Percentiles rank a stretch among this genome's conserved stretches.
phyloP scores from a whole-genome alignment of 2,888 invertebrate genomes.

The Apocheima hispidaria region DNA sequence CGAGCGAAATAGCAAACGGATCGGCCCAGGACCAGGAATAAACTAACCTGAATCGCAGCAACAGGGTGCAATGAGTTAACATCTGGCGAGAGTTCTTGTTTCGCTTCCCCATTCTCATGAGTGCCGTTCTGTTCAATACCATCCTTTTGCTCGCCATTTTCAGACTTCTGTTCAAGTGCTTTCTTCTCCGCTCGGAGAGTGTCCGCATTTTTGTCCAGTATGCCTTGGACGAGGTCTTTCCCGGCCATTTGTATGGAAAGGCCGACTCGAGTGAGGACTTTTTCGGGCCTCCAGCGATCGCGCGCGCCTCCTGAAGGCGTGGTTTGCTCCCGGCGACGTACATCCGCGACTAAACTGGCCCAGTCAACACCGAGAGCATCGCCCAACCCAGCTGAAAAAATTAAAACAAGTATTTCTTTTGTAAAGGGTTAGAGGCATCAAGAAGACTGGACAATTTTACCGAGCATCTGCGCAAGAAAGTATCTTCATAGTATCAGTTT shows the following conservation, averaged over 20 bases:
- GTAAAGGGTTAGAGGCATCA: too few species aligned
- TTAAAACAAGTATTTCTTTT: background rate
- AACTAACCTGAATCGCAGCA: conserved; percentile 81
- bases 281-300: conserved; percentile 92
- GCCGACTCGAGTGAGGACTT: conserved; percentile 92
- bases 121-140: conserved; percentile 64
- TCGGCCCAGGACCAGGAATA: too few species aligned
- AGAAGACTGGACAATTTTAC: too few species aligned
- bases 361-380: conserved; percentile 98
- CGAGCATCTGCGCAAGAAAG: too few species aligned
- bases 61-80: conserved; percentile 80
- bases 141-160: conserved; percentile 49
- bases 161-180: conserved; percentile 43
- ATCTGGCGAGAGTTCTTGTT: conserved; percentile 57
- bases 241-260: conserved; percentile 93
- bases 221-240: conserved; percentile 72
- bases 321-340: conserved; percentile 84
- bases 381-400: conserved; percentile 88
- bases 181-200: conserved; percentile 57
- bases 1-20: too few species aligned
- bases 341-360: conserved; percentile 95
- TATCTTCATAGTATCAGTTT: too few species aligned
- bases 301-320: conserved; percentile 87
- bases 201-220: conserved; percentile 70
- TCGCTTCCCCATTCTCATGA: conserved; percentile 53